These are phyloP conservation scores for Upupa epops DNA, from an alignment of 2,113 vertebrate genomes.

Conservation along the genomic window DNA sequence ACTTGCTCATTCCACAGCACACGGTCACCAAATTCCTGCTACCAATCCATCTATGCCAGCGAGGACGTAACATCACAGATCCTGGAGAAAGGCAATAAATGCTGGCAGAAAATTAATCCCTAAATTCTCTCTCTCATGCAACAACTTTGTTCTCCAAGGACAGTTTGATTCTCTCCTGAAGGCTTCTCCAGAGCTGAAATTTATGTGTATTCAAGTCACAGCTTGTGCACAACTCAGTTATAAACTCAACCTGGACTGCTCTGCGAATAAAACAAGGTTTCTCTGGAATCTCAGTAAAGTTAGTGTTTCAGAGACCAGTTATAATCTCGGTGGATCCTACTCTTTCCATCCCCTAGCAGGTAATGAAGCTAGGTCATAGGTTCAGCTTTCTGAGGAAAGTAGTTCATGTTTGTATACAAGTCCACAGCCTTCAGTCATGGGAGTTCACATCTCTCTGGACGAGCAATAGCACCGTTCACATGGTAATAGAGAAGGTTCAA, in stretches of 20 bases:
- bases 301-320: not conserved
- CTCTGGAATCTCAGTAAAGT: not conserved
- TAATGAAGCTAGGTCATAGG: not conserved
- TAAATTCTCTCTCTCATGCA: not conserved
- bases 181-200: not conserved
- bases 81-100: not conserved
- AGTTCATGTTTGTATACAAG: too few relatives aligned
- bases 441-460: not conserved
- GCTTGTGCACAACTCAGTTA: not conserved
- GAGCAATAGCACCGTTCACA: not conserved
- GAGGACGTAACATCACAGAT: too few relatives aligned
- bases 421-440: not conserved
- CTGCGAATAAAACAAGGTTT: rapidly evolving
- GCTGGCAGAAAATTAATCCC: not conserved
- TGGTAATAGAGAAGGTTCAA: not conserved
- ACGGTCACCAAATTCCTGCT: not conserved
- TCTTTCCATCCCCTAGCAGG: not conserved
- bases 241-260: not conserved
- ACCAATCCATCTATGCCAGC: not conserved
- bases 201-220: too few relatives aligned
- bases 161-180: not conserved
- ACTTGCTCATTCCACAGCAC: not conserved
- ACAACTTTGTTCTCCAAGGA: not conserved
- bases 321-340: not conserved
- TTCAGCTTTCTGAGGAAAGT: not conserved